A percentile compares a stretch with the other conserved stretches of the same genome.
These are phyloP conservation scores for Macrosoma leucophasiata DNA, from an alignment of 2,888 invertebrate species.

Conservation along the genomic window DNA sequence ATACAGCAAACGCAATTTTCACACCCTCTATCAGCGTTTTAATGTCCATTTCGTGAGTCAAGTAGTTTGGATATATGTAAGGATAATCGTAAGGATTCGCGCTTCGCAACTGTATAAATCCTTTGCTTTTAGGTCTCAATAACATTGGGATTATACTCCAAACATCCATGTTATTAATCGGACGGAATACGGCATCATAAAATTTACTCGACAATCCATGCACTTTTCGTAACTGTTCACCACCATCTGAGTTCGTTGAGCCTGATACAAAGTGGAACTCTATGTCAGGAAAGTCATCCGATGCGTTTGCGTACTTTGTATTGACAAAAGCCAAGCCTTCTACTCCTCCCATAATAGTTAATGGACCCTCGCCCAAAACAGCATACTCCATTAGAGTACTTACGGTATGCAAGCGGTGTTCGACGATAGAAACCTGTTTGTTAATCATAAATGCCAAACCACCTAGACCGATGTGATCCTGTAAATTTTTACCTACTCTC, in stretches of 20 bases:
- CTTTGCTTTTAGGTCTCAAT: slow-evolving; percentile 88
- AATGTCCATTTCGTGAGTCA: slow-evolving; percentile 85
- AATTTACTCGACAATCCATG: slow-evolving; percentile 85
- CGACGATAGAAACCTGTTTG: slow-evolving; percentile 85
- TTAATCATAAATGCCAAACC: slow-evolving; percentile 90
- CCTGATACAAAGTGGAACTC: slow-evolving; percentile 93
- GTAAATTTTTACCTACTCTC: slow-evolving; percentile 89
- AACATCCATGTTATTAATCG: slow-evolving; percentile 84
- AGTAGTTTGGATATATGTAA: slow-evolving; percentile 93
- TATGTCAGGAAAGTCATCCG: slow-evolving; percentile 91
- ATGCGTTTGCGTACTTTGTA: slow-evolving; percentile 87
- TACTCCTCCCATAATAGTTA: slow-evolving; percentile 92
- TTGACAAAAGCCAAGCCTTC: slow-evolving; percentile 93
- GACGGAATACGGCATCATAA: slow-evolving; percentile 83
- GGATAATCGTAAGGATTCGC: slow-evolving; percentile 92
- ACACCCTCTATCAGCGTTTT: slow-evolving; percentile 89
- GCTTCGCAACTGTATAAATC: slow-evolving; percentile 86
- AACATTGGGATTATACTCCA: slow-evolving; percentile 91
- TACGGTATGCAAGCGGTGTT: slow-evolving; percentile 85
- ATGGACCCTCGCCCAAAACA: slow-evolving; percentile 86
- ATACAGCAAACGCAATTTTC: slow-evolving; percentile 88
- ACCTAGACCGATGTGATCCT: slow-evolving; percentile 92
- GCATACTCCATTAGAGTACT: slow-evolving; percentile 90
- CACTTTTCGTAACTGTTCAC: slow-evolving; percentile 85
- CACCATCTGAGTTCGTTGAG: slow-evolving; percentile 90